Evolutionary conservation across 64 coral and sea anemone genomes (phyloP).

Genomic region (Dendrophyllia cribrosa): DNA sequence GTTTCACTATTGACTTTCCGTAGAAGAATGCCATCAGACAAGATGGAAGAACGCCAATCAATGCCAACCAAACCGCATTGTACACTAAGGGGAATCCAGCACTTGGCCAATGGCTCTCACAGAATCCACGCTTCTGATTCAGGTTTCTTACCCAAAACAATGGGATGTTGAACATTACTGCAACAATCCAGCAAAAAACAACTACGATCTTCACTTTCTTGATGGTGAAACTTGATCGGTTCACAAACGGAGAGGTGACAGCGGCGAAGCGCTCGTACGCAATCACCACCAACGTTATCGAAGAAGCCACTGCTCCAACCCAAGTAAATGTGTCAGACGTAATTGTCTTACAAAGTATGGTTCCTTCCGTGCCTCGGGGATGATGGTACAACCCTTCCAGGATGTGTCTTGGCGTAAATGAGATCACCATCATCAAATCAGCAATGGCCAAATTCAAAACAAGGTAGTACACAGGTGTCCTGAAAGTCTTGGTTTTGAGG

Average conservation of each 20-base stretch:
- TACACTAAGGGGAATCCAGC: background rate
- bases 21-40: background rate
- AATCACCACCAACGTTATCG: background rate
- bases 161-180: background rate
- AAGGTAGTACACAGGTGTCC: background rate
- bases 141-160: background rate
- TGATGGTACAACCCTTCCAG: constrained; percentile 1
- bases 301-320: background rate
- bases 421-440: background rate
- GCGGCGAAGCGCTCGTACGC: constrained; percentile 1
- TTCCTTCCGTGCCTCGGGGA: background rate
- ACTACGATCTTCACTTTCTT: background rate
- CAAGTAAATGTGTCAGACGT: constrained; percentile 9
- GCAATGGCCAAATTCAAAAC: background rate
- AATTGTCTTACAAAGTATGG: background rate
- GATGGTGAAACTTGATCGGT: background rate
- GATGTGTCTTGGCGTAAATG: background rate
- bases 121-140: background rate
- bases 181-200: background rate
- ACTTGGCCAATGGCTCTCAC: constrained; percentile 4
- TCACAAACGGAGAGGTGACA: background rate
- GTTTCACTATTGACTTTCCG: background rate
- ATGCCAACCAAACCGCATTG: background rate
- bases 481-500: background rate
- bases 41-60: background rate